These are phyloP conservation scores for Dunckerocampus dactyliophorus DNA, from an alignment of 2,113 vertebrate species.

Conservation along the genomic window DNA sequence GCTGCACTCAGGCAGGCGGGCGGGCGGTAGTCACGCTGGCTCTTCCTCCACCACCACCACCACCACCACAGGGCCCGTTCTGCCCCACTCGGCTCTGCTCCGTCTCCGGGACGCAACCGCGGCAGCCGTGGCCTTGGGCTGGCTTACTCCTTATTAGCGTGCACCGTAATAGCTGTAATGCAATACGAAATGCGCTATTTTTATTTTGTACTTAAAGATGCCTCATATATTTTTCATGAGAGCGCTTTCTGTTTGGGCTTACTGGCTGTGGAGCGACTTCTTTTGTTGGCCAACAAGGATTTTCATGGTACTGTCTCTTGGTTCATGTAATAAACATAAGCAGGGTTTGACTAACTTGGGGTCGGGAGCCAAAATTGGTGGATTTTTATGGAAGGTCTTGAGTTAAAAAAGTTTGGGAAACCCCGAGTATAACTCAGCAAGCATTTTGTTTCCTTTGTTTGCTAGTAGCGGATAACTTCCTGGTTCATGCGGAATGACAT, in stretches of 20 bases:
- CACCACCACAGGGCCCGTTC: conserved; percentile 45
- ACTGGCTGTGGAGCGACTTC: conserved; percentile 19
- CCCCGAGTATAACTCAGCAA: too few relatives aligned
- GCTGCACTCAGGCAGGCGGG: conserved; percentile 73
- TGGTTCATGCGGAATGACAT: too few relatives aligned
- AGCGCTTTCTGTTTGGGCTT: background rate
- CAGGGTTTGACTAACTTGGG: background rate
- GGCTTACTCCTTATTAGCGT: conserved; percentile 32
- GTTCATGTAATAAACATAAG: background rate
- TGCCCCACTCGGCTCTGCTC: conserved; percentile 50
- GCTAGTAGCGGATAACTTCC: too few relatives aligned
- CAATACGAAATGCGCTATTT: conserved; percentile 33
- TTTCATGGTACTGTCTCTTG: background rate
- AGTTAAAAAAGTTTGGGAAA: too few relatives aligned
- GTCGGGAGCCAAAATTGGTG: too few relatives aligned
- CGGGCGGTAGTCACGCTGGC: conserved; percentile 70
- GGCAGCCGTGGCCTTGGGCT: conserved; percentile 44
- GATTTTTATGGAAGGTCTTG: background rate
- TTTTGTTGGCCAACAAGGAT: conserved; percentile 27
- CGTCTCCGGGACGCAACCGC: conserved; percentile 42
- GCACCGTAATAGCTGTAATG: conserved; percentile 34
- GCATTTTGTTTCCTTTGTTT: too few relatives aligned
- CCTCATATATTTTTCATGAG: conserved; percentile 38
- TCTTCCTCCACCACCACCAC: conserved; percentile 58
- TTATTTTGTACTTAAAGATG: conserved; percentile 52